Evolutionary conservation across 92 coral and sea anemone species (phyloP).

Genomic region (Pocillopora grandis): DNA sequence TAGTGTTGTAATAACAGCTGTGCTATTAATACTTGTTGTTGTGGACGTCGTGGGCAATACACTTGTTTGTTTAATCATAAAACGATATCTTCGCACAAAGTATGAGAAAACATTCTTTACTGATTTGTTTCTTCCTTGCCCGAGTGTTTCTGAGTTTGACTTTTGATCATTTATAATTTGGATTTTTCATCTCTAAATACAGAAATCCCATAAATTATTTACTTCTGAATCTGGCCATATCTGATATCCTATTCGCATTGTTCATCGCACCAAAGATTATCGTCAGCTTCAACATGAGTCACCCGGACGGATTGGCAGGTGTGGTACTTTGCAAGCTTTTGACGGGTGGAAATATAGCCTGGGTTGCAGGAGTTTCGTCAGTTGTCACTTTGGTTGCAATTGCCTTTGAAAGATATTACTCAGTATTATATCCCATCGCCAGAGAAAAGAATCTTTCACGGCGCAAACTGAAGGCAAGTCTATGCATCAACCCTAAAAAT

Average conservation of each 20-base stretch:
- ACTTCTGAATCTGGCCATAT: too few species aligned
- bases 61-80: not conserved
- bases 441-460: too few species aligned
- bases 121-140: too few species aligned
- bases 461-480: too few species aligned
- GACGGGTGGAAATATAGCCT: not conserved
- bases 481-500: too few species aligned
- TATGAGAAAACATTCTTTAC: not conserved
- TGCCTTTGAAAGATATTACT: not conserved
- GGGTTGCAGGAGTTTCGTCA: not conserved
- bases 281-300: not conserved
- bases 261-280: not conserved
- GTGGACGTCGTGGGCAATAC: not conserved
- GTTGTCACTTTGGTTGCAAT: not conserved
- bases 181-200: too few species aligned
- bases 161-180: too few species aligned
- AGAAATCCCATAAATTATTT: too few species aligned
- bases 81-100: not conserved
- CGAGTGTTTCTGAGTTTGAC: too few species aligned
- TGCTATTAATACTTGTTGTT: not conserved
- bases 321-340: not conserved
- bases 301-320: not conserved
- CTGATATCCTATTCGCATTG: not conserved
- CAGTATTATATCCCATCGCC: not conserved
- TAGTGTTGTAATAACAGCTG: not conserved